A percentile compares a stretch with the other conserved stretches of the same genome.
Conservation (phyloP, 2,888 invertebrate genomes). For the Mantis religiosa region DNA sequence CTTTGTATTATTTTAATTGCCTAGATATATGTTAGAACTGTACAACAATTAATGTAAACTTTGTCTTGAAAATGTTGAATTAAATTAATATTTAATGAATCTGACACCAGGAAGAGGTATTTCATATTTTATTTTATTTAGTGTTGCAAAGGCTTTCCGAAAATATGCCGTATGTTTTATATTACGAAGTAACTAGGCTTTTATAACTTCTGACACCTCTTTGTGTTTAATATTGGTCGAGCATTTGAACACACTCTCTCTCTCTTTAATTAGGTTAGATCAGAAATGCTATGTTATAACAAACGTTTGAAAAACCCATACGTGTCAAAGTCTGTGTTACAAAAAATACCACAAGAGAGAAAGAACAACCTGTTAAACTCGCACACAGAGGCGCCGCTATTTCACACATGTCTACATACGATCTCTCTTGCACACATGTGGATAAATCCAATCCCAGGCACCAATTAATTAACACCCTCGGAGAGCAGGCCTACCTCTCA, state of each 20-base stretch:
- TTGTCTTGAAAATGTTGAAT: too few species aligned
- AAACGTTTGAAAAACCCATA: background rate
- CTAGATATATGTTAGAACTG: too few species aligned
- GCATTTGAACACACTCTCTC: background rate
- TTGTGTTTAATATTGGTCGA: background rate
- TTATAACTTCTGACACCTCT: too few species aligned
- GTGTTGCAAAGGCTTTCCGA: too few species aligned
- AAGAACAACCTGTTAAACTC: conserved; percentile 3
- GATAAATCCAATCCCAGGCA: conserved; percentile 16
- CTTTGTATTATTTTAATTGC: too few species aligned
- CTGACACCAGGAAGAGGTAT: too few species aligned
- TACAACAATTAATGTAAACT: too few species aligned
- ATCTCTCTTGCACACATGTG: conserved; percentile 10
- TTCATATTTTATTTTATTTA: too few species aligned
- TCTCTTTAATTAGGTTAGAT: background rate
- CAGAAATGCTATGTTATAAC: background rate
- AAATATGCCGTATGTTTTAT: too few species aligned
- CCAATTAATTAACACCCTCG: conserved; percentile 18
- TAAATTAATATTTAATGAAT: too few species aligned
- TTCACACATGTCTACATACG: background rate
- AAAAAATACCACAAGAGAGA: background rate
- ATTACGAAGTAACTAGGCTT: too few species aligned
- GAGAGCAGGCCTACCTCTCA: background rate
- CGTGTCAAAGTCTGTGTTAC: background rate
- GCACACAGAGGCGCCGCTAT: background rate